These are phyloP conservation scores for Mythimna ferrago DNA, from an alignment of 2,888 invertebrate genomes.

Conservation along the genomic window DNA sequence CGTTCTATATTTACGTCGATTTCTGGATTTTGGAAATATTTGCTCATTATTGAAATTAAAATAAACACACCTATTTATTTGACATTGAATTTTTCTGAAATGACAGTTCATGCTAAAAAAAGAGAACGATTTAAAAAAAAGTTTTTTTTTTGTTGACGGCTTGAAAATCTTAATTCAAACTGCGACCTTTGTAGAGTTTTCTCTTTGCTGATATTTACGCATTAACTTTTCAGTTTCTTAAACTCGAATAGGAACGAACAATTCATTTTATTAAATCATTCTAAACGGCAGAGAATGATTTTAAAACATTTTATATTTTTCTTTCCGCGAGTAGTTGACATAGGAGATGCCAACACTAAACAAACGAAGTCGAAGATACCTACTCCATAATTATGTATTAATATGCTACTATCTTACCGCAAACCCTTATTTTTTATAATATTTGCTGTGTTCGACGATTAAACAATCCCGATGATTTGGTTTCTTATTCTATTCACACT, in stretches of 20 bases:
- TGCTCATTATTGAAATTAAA: conserved; percentile 44
- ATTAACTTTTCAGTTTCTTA: neutral
- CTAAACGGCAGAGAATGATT: neutral
- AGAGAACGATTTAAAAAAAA: conserved; percentile 48
- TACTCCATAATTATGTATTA: no score
- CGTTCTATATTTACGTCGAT: conserved; percentile 72
- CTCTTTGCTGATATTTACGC: conserved; percentile 18
- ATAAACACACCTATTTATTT: conserved; percentile 18
- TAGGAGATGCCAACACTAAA: neutral
- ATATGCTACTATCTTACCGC: neutral
- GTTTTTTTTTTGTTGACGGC: conserved; percentile 41
- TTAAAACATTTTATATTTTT: neutral
- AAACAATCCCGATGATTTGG: no score
- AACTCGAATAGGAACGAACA: neutral
- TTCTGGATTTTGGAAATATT: conserved; percentile 49
- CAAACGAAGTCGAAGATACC: neutral
- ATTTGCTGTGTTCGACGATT: no score
- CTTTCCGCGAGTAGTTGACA: neutral
- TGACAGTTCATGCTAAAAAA: conserved; percentile 51
- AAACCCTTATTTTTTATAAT: neutral
- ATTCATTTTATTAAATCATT: neutral
- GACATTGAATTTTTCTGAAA: conserved; percentile 39
- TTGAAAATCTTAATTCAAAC: conserved; percentile 1
- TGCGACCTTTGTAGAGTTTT: conserved; percentile 37
- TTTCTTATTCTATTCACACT: no score